Percentiles rank a stretch among this genome's conserved stretches.
These are phyloP conservation scores for Sanderia malayensis DNA, from an alignment of 30 jellyfish, hydroid and myxozoan species.

Conservation along the genomic window DNA sequence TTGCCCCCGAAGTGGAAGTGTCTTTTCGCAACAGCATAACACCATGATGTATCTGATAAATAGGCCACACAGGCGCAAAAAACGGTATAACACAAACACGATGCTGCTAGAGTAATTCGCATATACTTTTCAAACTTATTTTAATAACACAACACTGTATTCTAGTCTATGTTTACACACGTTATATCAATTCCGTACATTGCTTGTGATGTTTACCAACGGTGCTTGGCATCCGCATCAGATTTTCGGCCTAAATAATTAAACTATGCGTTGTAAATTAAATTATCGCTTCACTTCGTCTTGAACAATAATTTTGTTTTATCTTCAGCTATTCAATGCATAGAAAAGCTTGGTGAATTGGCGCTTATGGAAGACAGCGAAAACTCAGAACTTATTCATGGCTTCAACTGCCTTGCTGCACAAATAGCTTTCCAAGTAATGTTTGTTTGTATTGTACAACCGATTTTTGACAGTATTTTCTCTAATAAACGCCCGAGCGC, in stretches of 20 bases:
- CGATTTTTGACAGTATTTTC: no score
- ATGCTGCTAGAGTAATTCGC: no score
- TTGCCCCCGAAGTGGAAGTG: no score
- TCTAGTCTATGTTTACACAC: not conserved
- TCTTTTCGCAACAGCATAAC: no score
- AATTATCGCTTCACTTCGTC: no score
- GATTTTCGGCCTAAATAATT: not conserved
- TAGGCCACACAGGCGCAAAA: no score
- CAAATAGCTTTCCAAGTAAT: conserved; percentile 91
- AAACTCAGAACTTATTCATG: conserved; percentile 45
- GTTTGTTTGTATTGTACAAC: no score
- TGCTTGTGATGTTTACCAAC: not conserved
- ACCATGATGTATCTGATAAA: no score
- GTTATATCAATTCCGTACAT: not conserved
- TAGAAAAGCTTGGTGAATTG: conserved; percentile 68
- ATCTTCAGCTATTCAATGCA: conserved; percentile 35
- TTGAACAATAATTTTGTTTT: not conserved
- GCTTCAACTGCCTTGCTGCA: conserved; percentile 81
- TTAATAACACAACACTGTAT: not conserved
- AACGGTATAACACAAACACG: no score
- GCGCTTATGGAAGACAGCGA: conserved; percentile 61
- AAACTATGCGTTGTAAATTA: not conserved
- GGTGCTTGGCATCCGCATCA: not conserved
- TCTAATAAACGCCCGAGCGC: no score
- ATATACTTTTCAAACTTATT: not conserved